phyloP scores from a whole-genome alignment of 2,113 vertebrate genomes.

The Grammomys dolichurus region DNA sequence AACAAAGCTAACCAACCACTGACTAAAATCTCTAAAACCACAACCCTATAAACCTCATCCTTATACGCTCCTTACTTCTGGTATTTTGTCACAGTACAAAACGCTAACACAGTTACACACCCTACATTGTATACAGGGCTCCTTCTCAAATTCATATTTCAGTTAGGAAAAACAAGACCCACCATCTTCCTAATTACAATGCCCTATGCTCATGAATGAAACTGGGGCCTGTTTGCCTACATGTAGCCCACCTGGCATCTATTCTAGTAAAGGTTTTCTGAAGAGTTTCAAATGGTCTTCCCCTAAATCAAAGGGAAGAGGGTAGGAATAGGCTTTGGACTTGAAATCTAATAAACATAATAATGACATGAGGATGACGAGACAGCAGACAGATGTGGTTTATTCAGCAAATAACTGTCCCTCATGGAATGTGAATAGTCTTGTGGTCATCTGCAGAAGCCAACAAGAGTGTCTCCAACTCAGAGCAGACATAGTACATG shows the following conservation, averaged over 20 bases:
- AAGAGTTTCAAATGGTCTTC: neutral
- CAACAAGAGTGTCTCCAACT: neutral
- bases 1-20: neutral
- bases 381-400: neutral
- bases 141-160: neutral
- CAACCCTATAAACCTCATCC: neutral
- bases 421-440: neutral
- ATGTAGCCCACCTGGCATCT: neutral
- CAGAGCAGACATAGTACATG: neutral
- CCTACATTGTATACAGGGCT: neutral
- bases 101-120: neutral
- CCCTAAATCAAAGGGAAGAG: neutral
- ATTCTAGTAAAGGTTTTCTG: neutral
- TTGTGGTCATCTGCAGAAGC: neutral
- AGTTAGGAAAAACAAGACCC: neutral
- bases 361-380: neutral
- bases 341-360: conserved; percentile 9
- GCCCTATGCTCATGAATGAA: neutral
- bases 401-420: neutral
- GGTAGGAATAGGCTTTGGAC: neutral
- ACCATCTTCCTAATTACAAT: neutral
- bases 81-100: neutral
- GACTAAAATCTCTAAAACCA: neutral
- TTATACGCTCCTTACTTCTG: neutral
- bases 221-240: neutral